Conservation (phyloP, 2,888 invertebrate genomes). For the Noctua comes region DNA sequence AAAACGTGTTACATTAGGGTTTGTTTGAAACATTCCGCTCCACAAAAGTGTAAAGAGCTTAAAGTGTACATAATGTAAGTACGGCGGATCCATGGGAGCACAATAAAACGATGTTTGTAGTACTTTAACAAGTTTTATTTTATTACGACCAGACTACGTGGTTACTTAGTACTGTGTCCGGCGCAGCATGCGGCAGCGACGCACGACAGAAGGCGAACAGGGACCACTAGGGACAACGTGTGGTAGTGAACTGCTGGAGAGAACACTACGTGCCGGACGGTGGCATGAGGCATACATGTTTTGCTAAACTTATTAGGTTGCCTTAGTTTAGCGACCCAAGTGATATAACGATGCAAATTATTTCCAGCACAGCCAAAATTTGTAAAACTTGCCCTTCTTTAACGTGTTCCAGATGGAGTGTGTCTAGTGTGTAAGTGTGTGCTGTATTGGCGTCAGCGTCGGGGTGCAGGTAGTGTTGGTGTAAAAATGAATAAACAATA, state of each 20-base stretch:
- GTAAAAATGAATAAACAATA: too few species aligned
- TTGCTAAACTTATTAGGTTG: background rate
- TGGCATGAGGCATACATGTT: background rate
- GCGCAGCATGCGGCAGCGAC: background rate
- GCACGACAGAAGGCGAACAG: background rate
- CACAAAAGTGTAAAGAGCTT: slow-evolving; percentile 3
- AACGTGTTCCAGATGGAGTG: background rate
- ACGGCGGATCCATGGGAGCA: background rate
- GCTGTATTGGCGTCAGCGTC: too few species aligned
- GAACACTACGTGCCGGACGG: background rate
- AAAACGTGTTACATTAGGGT: slow-evolving; percentile 14
- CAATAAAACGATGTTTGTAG: slow-evolving; percentile 20
- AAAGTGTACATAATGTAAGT: slow-evolving; percentile 5
- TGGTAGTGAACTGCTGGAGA: background rate
- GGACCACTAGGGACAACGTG: background rate
- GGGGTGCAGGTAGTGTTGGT: too few species aligned
- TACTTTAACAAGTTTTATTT: slow-evolving; percentile 42
- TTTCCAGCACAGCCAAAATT: background rate
- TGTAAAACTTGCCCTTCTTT: background rate
- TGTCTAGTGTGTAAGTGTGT: too few species aligned
- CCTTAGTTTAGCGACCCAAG: background rate
- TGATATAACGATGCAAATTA: background rate
- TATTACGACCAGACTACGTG: slow-evolving; percentile 20
- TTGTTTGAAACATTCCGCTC: slow-evolving; percentile 15
- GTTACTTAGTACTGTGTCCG: slow-evolving; percentile 14